Evolutionary conservation across 2,888 invertebrate genomes (phyloP), one percentile per base, ranked within the genome.

Genomic region (Erebia palarica): DNA sequence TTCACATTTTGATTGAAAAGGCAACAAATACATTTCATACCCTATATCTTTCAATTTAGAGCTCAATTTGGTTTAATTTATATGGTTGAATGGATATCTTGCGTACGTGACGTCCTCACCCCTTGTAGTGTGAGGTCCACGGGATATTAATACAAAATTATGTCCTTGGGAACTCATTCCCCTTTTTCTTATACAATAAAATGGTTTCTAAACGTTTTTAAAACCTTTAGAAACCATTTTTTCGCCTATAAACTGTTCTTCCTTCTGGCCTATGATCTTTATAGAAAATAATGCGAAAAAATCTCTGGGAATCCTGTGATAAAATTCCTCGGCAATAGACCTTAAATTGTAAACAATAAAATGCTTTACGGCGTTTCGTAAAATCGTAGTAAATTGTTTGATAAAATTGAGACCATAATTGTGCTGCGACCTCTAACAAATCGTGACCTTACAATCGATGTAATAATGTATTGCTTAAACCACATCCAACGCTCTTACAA

Each of bases 121-220:
- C 81, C 78, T 75, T 71, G 73, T 75, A 78, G 79, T 78, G 76
- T 75, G 72, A 79, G 76, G 80, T 80, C 79, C 78, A 81, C 75
- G 77, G 75, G 77, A 79, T 78, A 79, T 78, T 83, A 84, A 86
- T 85, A 86, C 81, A 84, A 84, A 87, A 81, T 88, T 85, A 88
- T 86, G 85, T 81, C 84, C 88, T 86, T 90, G 90, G 88, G 89
- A 91, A 90, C 84, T 71, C 63, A 74, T 76, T 85, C 83, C 85
- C 84, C 84, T 85, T 81, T 82, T 76, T 73, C 59, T 73, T 72
- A 79, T 78, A 82, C 82, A 86, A 85, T 86, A 84, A 87, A 86
- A 80, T 81, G 78, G 80, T 78, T 82, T 82, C 78, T 82, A 84
- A 80, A 82, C 79, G 80, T 78, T 82, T 82, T 78, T 82, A 84